Percentiles rank a stretch among this genome's conserved stretches.
These are phyloP conservation scores for Tachycineta bicolor DNA, from an alignment of 2,113 vertebrate species.

Conservation along the genomic window DNA sequence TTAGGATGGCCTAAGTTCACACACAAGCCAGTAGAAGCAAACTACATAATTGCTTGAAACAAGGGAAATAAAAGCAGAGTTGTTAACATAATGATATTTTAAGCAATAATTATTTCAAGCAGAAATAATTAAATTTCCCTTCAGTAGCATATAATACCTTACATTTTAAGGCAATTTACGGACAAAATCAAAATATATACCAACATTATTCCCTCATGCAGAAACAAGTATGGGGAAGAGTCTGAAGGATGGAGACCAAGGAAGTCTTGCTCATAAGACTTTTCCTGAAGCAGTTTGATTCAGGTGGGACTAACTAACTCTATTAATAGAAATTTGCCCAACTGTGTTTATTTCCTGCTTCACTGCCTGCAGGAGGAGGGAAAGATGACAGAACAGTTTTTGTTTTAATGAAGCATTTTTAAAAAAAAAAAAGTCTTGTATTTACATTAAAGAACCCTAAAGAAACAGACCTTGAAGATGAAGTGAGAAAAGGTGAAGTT, in stretches of 20 bases:
- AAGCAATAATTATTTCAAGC: constrained; percentile 27
- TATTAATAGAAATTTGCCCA: background rate
- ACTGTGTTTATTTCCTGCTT: background rate
- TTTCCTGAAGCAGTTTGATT: background rate
- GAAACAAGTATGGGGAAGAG: background rate
- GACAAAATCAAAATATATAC: background rate
- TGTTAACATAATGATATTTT: constrained; percentile 12
- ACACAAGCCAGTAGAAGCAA: background rate
- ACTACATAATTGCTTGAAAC: constrained; percentile 25
- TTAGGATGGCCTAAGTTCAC: background rate
- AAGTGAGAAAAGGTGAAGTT: background rate
- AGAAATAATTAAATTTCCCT: constrained; percentile 32
- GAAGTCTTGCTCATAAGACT: background rate
- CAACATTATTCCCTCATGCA: background rate
- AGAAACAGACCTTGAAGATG: background rate
- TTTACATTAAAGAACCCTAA: background rate
- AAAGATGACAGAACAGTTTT: background rate
- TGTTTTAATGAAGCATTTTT: background rate
- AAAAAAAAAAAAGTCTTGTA: background rate
- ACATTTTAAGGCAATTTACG: background rate
- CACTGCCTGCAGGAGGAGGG: background rate
- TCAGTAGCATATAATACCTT: background rate
- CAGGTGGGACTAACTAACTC: background rate
- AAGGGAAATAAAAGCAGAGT: constrained; percentile 21
- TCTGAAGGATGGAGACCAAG: background rate